phyloP scores from a whole-genome alignment of 1,140 invertebrate species.

The Oryzaephilus surinamensis region DNA sequence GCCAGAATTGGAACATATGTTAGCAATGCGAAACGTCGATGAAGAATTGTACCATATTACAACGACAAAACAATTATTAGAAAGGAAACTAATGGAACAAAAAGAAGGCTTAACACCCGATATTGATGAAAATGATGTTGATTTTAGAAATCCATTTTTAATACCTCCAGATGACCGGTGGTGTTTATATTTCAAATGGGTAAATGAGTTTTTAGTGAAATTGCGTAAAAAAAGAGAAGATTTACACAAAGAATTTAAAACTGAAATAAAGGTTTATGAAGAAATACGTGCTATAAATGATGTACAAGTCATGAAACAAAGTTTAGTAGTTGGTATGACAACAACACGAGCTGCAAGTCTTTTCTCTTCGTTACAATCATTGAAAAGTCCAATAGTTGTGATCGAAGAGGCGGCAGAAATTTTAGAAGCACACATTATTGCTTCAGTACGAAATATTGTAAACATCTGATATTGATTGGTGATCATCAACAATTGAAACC shows the following conservation, averaged over 20 bases:
- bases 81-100: no score
- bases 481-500: slow-evolving; percentile 70
- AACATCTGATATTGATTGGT: slow-evolving; percentile 60
- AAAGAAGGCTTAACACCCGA: no score
- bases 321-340: slow-evolving; percentile 60
- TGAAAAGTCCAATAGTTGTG: slow-evolving; percentile 57
- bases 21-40: no score
- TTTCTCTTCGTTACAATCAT: slow-evolving; percentile 46
- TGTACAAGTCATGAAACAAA: slow-evolving; percentile 31
- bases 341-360: slow-evolving; percentile 63
- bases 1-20: no score
- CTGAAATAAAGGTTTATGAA: slow-evolving; percentile 31
- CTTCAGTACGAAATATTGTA: slow-evolving; percentile 54
- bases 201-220: slow-evolving; percentile 29
- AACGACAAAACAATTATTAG: no score
- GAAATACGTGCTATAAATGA: slow-evolving; percentile 32
- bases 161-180: slow-evolving; percentile 32
- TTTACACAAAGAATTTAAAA: slow-evolving; percentile 30
- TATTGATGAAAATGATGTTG: no score
- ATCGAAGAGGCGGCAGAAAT: slow-evolving; percentile 84
- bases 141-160: slow-evolving; percentile 18
- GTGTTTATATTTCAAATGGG: slow-evolving; percentile 34
- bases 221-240: slow-evolving; percentile 26
- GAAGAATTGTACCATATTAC: no score
- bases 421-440: slow-evolving; percentile 63